Evolutionary conservation across 1,140 invertebrate genomes (phyloP), one percentile per base, ranked within the genome.

Genomic region (Brachystomella parvula): DNA sequence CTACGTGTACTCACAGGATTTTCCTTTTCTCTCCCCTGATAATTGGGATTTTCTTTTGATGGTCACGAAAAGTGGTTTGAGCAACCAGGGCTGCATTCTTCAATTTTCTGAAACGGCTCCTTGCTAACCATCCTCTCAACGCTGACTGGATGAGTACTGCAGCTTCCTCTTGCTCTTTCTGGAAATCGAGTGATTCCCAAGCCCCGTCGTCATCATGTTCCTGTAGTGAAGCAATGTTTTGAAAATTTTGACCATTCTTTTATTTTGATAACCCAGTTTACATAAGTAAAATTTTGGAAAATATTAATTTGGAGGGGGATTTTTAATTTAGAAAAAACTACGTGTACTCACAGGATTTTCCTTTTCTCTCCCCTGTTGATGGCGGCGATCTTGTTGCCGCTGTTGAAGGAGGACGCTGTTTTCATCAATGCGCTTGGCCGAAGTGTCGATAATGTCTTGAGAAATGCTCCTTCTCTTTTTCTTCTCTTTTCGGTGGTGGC

Each of bases 71-170:
- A 3, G 31, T 12, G 9, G 3, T 47, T 47, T 62, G 60, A 6
- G 28, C 28, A 9, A 29, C 31, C 6, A 44, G 6, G 3, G 60
- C 60, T 17, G 60, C 60, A 6, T 12, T 9, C 24, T 29, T 9
- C 2, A 62, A 9, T 12, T 62, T 15, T 19, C 26, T 15, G 28
- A 24, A 62, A 6, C 35, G 19, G 6, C 35, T 6, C 3, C 60
- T 3, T n/a, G 60, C 31, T 29, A 62, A 24, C 60, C 60, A 62
- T 6, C 30, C 60, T 9, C 60, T 30, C 30, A 44, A 32, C 44
- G n/a, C 28, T 24, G 24, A 9, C 31, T 60, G 58, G 24, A 60
- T 60, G 9, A 60, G 28, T 6, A 26, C 31, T 6, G 58, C 58
- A 28, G 58, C 58, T 19, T 28, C 15, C 19, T 28, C 28, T 60